Conservation (phyloP, 2,113 vertebrate species). For the Otus sunia region DNA sequence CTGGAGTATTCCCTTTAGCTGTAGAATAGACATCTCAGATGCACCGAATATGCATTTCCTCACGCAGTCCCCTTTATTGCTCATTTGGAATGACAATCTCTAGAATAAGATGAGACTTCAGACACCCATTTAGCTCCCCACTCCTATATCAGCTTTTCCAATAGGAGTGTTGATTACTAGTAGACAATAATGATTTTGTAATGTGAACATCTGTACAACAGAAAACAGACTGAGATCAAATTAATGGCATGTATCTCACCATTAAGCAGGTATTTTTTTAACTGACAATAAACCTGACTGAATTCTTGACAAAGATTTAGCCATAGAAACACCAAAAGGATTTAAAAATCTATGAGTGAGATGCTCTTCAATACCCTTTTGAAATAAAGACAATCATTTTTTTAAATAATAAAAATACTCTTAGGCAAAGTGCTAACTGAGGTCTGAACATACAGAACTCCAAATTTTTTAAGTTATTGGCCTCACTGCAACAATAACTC, state of each 20-base stretch:
- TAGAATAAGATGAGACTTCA: slow-evolving; percentile 32
- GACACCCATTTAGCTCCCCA: slow-evolving; percentile 31
- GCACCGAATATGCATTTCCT: not conserved
- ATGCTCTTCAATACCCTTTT: not conserved
- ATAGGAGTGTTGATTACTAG: not conserved
- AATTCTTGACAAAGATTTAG: not conserved
- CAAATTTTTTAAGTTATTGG: slow-evolving; percentile 15
- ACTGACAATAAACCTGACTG: not conserved
- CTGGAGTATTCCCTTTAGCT: slow-evolving; percentile 4
- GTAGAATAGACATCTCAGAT: not conserved
- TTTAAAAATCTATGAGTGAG: not conserved
- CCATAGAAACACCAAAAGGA: not conserved
- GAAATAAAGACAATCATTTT: not conserved
- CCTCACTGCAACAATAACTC: slow-evolving; percentile 42
- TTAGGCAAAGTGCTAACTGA: not conserved
- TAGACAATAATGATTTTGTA: slow-evolving; percentile 41
- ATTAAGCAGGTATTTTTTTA: not conserved
- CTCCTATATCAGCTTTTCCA: not conserved
- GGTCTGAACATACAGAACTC: not conserved
- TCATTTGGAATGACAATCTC: slow-evolving; percentile 4
- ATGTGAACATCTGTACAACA: slow-evolving; percentile 46
- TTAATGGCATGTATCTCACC: not conserved
- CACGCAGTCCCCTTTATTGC: not conserved
- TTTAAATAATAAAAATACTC: not conserved
- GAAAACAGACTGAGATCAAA: slow-evolving; percentile 35